Conservation (phyloP, 1,140 invertebrate genomes). For the Bombus confusus region DNA sequence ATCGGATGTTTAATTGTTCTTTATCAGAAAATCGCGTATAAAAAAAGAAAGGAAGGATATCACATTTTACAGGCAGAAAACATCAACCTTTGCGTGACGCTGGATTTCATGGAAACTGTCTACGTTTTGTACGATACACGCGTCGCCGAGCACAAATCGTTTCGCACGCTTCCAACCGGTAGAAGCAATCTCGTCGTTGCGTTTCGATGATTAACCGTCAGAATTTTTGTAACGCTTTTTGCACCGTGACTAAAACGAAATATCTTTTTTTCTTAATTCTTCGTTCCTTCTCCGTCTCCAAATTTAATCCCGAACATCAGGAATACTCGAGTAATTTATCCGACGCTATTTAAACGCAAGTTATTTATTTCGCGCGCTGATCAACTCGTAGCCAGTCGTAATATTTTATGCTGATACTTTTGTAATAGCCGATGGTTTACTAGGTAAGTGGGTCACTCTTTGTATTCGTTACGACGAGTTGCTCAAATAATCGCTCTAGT, state of each 20-base stretch:
- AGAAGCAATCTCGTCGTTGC: neutral
- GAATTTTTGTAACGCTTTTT: neutral
- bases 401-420: neutral
- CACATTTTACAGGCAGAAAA: constrained; percentile 18
- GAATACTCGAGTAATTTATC: neutral
- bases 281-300: neutral
- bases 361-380: neutral
- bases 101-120: constrained; percentile 13
- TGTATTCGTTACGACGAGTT: constrained; percentile 18
- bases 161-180: neutral
- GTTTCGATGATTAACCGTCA: neutral
- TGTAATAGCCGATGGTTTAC: neutral
- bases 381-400: neutral
- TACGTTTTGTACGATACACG: neutral
- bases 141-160: constrained; percentile 1
- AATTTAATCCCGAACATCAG: neutral
- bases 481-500: neutral
- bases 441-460: constrained; percentile 40
- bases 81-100: constrained; percentile 40
- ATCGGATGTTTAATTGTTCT: neutral
- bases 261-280: neutral
- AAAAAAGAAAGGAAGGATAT: neutral
- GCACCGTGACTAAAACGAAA: neutral
- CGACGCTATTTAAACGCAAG: neutral
- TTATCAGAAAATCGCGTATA: neutral